phyloP scores from a whole-genome alignment of 2,797 vertebrate genomes.

The Gymnodraco acuticeps region DNA sequence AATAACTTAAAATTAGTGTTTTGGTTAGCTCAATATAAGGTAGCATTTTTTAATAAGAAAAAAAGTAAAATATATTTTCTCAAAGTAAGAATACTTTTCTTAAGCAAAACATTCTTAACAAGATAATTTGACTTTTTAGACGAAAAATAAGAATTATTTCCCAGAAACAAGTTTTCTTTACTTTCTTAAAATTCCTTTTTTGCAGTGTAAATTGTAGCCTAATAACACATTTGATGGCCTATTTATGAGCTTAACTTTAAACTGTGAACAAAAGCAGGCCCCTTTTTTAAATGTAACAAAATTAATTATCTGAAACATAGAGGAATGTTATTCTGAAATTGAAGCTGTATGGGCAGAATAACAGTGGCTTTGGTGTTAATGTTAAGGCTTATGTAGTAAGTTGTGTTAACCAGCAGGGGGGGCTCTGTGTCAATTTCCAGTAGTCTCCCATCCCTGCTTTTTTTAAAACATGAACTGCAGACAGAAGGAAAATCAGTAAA shows the following conservation, averaged over 20 bases:
- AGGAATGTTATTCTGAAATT: background rate
- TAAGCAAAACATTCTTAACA: too few relatives aligned
- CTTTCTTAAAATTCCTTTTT: too few relatives aligned
- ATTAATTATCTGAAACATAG: background rate
- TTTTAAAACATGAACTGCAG: background rate
- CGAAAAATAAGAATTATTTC: too few relatives aligned
- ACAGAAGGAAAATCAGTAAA: background rate
- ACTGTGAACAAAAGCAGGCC: background rate
- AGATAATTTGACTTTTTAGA: too few relatives aligned
- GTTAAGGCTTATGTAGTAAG: conserved; percentile 6
- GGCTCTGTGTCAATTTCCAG: conserved; percentile 22
- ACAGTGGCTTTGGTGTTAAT: background rate
- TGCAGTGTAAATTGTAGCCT: too few relatives aligned
- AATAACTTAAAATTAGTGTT: too few relatives aligned
- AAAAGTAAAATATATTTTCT: too few relatives aligned
- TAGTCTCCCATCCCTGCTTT: background rate
- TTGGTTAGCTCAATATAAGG: too few relatives aligned
- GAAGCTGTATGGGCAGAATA: background rate
- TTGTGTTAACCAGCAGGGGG: conserved; percentile 47
- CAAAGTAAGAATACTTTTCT: too few relatives aligned
- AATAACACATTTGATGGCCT: background rate
- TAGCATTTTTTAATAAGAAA: too few relatives aligned
- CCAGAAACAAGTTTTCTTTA: too few relatives aligned
- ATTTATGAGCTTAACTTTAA: background rate
- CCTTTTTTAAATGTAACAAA: background rate